Evolutionary conservation across 2,113 vertebrate genomes (phyloP).

Genomic region (Perccottus glenii): DNA sequence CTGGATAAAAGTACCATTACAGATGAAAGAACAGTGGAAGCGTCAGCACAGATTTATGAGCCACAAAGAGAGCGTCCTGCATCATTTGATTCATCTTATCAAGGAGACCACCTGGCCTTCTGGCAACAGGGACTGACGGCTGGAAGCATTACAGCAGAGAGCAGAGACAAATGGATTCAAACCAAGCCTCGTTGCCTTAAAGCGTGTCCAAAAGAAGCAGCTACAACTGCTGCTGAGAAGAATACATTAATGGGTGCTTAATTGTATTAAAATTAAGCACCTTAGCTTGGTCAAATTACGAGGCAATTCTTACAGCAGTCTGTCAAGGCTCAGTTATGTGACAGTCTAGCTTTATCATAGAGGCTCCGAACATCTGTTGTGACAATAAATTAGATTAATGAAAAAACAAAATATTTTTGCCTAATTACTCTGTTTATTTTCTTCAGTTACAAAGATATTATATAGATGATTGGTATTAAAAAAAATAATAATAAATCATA

Average conservation of each 20-base stretch:
- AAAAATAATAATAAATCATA: too few relatives aligned
- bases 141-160: constrained; percentile 45
- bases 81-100: constrained; percentile 69
- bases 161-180: constrained; percentile 61
- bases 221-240: constrained; percentile 40
- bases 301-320: background rate
- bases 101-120: constrained; percentile 65
- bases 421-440: too few relatives aligned
- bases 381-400: too few relatives aligned
- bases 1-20: constrained; percentile 54
- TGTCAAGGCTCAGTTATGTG: too few relatives aligned
- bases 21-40: constrained; percentile 57
- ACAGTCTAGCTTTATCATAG: too few relatives aligned
- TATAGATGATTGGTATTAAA: too few relatives aligned
- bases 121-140: constrained; percentile 60
- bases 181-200: constrained; percentile 48
- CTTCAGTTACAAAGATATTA: too few relatives aligned
- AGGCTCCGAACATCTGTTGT: too few relatives aligned
- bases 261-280: constrained; percentile 41
- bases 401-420: too few relatives aligned
- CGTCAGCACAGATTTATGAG: constrained; percentile 55
- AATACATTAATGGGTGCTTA: constrained; percentile 23
- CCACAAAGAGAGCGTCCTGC: constrained; percentile 33
- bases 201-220: constrained; percentile 37
- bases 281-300: constrained; percentile 8